phyloP scores from a whole-genome alignment of 37 sponge, comb jelly and placozoan genomes.

The Halichondria panicea region DNA sequence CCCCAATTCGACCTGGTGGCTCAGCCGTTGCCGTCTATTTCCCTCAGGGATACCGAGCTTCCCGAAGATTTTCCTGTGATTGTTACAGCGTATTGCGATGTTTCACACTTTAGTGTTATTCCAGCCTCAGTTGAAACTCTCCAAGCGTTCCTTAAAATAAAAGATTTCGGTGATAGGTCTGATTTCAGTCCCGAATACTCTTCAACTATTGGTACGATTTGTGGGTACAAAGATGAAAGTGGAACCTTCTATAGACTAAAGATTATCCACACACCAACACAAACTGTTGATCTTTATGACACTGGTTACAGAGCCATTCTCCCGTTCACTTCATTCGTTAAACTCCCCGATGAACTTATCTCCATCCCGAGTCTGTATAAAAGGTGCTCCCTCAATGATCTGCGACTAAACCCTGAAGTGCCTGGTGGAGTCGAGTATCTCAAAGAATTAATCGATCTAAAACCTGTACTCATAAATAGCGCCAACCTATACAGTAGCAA shows the following conservation, averaged over 20 bases:
- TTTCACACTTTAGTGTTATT: slow-evolving; percentile 11
- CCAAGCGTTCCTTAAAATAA: slow-evolving; percentile 12
- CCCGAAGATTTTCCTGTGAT: too few relatives aligned
- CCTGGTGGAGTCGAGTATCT: not conserved
- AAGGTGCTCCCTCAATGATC: not conserved
- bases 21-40: slow-evolving; percentile 6
- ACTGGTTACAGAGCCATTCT: not conserved
- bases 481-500: not conserved
- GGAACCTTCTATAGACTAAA: slow-evolving; percentile 13
- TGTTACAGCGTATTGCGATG: not conserved
- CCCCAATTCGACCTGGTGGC: not conserved
- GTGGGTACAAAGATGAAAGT: slow-evolving; percentile 14
- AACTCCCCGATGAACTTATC: slow-evolving; percentile 29
- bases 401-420: not conserved
- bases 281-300: slow-evolving; percentile 13
- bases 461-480: not conserved
- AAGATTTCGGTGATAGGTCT: not conserved
- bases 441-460: not conserved
- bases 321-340: not conserved
- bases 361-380: slow-evolving; percentile 9
- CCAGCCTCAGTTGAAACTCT: slow-evolving; percentile 25
- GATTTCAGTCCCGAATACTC: not conserved
- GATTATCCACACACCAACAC: not conserved
- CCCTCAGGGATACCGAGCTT: too few relatives aligned
- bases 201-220: slow-evolving; percentile 9